phyloP scores from a whole-genome alignment of 2,797 vertebrate species.

The Sarcoramphus papa region DNA sequence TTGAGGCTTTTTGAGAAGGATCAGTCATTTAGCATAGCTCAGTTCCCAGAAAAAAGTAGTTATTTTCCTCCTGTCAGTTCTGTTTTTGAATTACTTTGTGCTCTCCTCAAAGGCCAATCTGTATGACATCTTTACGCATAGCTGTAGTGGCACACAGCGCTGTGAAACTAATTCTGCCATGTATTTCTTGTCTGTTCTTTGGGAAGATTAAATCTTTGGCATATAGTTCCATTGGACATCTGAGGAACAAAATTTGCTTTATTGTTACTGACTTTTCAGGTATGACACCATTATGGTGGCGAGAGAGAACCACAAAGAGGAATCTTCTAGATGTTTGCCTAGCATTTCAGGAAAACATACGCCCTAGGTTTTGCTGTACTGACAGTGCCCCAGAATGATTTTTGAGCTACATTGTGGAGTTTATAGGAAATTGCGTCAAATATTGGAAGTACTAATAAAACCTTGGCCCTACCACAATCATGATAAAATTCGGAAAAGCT shows the following conservation, averaged over 20 bases:
- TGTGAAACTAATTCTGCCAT: neutral
- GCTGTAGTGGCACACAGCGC: neutral
- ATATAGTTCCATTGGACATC: neutral
- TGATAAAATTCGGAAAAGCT: neutral
- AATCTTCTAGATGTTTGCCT: neutral
- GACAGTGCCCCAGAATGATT: neutral
- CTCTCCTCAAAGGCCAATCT: neutral
- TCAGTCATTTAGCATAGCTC: neutral
- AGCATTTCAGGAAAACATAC: neutral
- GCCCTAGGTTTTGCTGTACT: neutral
- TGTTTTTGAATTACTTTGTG: neutral
- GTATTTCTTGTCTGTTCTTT: neutral
- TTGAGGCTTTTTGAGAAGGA: neutral
- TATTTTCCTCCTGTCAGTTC: neutral
- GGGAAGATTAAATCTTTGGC: neutral
- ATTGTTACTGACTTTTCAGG: neutral
- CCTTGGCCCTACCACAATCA: neutral
- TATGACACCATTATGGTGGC: neutral
- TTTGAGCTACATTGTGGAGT: neutral
- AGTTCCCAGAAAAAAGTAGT: neutral
- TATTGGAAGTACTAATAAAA: neutral
- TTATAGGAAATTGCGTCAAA: neutral
- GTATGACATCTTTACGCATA: neutral
- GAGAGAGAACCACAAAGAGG: neutral
- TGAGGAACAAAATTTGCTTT: neutral